These are phyloP conservation scores for Lucilia cuprina DNA, from an alignment of 1,140 invertebrate species.

Conservation along the genomic window DNA sequence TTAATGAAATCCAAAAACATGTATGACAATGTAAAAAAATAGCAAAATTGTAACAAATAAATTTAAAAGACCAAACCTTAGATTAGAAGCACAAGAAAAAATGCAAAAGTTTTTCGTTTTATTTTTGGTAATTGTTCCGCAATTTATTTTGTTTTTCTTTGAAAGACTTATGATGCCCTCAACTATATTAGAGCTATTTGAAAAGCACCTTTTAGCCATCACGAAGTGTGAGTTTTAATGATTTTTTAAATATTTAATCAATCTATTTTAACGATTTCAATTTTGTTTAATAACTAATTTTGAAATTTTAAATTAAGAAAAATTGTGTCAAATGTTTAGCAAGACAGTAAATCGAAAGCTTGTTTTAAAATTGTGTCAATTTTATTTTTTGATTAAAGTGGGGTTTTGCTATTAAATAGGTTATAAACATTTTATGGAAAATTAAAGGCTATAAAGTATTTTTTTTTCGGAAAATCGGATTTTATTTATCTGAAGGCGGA, in stretches of 20 bases:
- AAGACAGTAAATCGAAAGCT: too few relatives aligned
- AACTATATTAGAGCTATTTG: background rate
- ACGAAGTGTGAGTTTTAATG: background rate
- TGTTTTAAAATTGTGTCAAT: too few relatives aligned
- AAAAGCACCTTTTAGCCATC: background rate
- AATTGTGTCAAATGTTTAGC: too few relatives aligned
- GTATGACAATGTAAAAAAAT: background rate
- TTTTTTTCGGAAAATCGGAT: too few relatives aligned
- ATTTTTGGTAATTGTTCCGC: background rate
- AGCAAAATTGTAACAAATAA: background rate
- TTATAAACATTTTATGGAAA: too few relatives aligned
- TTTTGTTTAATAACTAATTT: too few relatives aligned
- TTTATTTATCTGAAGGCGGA: too few relatives aligned
- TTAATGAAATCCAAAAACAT: background rate
- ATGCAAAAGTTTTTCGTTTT: background rate
- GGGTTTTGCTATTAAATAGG: too few relatives aligned
- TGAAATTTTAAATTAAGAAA: too few relatives aligned
- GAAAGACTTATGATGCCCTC: background rate
- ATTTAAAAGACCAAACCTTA: background rate
- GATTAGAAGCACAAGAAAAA: background rate
- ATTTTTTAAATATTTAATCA: background rate
- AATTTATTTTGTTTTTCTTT: background rate
- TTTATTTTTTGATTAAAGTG: too few relatives aligned
- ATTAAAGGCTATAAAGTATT: too few relatives aligned
- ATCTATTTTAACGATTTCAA: too few relatives aligned